Conservation (phyloP, 2,113 vertebrate genomes). For the Willisornis vidua region DNA sequence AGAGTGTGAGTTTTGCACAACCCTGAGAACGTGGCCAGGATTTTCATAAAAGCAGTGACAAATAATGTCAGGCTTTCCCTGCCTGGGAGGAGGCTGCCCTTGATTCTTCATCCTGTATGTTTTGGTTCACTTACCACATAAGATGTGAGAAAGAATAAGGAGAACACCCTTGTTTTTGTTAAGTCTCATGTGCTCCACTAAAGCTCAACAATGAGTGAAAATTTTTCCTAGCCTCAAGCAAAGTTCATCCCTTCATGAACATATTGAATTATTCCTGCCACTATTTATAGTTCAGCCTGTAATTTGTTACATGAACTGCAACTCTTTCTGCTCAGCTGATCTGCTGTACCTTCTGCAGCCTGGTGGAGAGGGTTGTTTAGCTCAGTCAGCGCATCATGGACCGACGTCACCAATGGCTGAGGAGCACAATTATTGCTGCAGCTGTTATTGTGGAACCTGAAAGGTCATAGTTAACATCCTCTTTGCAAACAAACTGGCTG, state of each 20-base stretch:
- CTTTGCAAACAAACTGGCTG: background rate
- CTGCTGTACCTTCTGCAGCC: background rate
- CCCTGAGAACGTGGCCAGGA: background rate
- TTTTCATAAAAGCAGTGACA: background rate
- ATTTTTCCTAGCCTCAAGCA: slow-evolving; percentile 40
- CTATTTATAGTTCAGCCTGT: slow-evolving; percentile 34
- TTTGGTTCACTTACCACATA: background rate
- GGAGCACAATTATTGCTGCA: background rate
- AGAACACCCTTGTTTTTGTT: background rate
- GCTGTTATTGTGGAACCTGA: background rate
- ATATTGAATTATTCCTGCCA: background rate
- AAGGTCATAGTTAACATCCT: background rate
- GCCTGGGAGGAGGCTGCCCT: rapidly evolving
- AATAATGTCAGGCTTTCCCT: background rate
- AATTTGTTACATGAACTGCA: slow-evolving; percentile 29
- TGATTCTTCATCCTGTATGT: background rate
- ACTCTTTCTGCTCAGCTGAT: slow-evolving; percentile 4
- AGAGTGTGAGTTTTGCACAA: background rate
- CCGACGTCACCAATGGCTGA: background rate
- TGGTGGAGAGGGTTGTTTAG: background rate
- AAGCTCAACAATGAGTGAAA: background rate
- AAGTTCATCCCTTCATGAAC: background rate
- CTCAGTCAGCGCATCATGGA: background rate
- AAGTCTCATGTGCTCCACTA: background rate
- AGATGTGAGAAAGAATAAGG: background rate